A percentile compares a stretch with the other conserved stretches of the same genome.
Conservation (phyloP, 2,797 vertebrate genomes). For the Leptodactylus fallax region DNA sequence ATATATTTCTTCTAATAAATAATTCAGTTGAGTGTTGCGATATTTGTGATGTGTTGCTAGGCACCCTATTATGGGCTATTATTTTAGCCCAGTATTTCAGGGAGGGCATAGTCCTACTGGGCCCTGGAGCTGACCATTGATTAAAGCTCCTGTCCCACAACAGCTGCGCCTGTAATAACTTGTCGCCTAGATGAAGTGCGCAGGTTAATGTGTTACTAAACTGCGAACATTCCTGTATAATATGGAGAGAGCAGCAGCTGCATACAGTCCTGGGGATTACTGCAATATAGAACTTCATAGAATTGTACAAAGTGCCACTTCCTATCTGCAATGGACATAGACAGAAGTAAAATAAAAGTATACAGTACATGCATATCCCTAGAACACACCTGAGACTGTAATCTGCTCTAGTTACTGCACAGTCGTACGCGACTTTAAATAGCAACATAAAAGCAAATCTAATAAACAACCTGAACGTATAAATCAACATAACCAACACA, state of each 20-base stretch:
- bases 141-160: neutral
- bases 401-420: neutral
- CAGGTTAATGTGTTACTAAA: conserved; percentile 24
- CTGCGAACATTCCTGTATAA: neutral
- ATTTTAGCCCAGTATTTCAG: neutral
- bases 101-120: neutral
- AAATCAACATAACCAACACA: neutral
- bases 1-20: neutral
- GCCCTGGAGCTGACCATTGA: conserved; percentile 38
- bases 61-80: neutral
- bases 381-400: no score
- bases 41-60: no score
- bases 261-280: neutral
- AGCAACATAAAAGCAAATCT: neutral
- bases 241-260: neutral
- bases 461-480: neutral
- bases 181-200: neutral
- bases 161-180: conserved; percentile 17
- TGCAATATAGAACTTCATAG: neutral
- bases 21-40: no score
- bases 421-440: neutral
- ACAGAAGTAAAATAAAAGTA: neutral
- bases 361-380: neutral
- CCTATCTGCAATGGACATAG: neutral
- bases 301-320: neutral